phyloP scores from a whole-genome alignment of 2,113 vertebrate species.

The Microcebus tavaratra region DNA sequence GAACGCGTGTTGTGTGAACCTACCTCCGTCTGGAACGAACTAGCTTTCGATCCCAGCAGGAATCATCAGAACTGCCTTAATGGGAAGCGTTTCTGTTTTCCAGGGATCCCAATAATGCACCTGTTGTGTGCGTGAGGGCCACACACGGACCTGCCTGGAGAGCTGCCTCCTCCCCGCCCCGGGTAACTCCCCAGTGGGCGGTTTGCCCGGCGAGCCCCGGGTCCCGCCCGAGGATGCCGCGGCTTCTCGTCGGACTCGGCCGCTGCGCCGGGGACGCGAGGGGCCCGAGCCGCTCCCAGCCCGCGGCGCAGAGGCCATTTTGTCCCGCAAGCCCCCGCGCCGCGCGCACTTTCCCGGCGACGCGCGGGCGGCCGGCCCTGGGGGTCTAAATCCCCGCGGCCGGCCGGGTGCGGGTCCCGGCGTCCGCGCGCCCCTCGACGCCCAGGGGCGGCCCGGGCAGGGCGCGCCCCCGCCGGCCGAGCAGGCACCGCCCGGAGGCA shows the following conservation, averaged over 20 bases:
- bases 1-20: neutral
- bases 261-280: neutral
- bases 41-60: neutral
- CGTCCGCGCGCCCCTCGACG: neutral
- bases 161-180: neutral
- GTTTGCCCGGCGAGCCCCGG: neutral
- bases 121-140: neutral
- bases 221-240: neutral
- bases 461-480: no score
- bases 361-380: neutral
- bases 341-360: neutral
- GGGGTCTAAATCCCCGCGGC: neutral
- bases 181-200: neutral
- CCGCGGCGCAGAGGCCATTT: slow-evolving; percentile 43
- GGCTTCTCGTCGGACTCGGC: neutral
- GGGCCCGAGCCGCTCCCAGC: neutral
- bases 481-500: slow-evolving; percentile 6
- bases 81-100: neutral
- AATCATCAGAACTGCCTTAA: neutral
- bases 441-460: neutral
- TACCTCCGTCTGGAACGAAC: neutral
- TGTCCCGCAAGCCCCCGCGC: neutral
- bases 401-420: neutral
- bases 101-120: slow-evolving; percentile 43
- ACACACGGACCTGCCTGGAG: neutral